Conservation (phyloP, 2,113 vertebrate species). For the Formicarius rufipectus region DNA sequence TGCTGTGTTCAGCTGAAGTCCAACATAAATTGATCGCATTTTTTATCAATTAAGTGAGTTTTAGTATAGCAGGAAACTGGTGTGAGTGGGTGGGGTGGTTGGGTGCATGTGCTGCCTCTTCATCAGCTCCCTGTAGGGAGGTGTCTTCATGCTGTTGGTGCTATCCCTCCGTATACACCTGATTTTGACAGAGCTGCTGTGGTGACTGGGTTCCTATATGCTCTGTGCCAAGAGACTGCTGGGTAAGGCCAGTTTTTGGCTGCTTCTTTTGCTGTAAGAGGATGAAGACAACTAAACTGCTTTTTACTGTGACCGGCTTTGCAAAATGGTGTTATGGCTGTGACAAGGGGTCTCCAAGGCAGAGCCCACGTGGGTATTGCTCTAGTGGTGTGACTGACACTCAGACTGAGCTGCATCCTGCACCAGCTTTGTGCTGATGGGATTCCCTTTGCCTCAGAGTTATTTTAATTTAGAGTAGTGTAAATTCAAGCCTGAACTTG, state of each 20-base stretch:
- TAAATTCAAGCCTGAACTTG: neutral
- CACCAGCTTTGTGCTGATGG: neutral
- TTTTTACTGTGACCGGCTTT: neutral
- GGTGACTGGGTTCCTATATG: fast-evolving
- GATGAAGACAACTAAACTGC: neutral
- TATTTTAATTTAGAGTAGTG: neutral
- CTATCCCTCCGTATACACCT: neutral
- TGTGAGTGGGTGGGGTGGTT: neutral
- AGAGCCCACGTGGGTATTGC: fast-evolving
- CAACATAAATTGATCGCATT: neutral
- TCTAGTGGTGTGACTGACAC: fast-evolving
- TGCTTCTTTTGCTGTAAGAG: neutral
- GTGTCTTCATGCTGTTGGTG: fast-evolving
- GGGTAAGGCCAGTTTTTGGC: neutral
- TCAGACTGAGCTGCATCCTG: neutral
- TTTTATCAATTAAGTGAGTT: neutral
- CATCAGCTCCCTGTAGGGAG: neutral
- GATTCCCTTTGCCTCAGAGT: neutral
- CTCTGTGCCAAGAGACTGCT: neutral
- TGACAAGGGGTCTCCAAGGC: neutral
- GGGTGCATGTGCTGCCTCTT: neutral
- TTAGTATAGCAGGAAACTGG: neutral
- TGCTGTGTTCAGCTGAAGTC: neutral
- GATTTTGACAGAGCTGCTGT: neutral
- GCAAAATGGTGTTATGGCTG: neutral